A percentile compares a stretch with the other conserved stretches of the same genome.
Conservation (phyloP, 1,140 invertebrate species). For the Oscheius sp. region DNA sequence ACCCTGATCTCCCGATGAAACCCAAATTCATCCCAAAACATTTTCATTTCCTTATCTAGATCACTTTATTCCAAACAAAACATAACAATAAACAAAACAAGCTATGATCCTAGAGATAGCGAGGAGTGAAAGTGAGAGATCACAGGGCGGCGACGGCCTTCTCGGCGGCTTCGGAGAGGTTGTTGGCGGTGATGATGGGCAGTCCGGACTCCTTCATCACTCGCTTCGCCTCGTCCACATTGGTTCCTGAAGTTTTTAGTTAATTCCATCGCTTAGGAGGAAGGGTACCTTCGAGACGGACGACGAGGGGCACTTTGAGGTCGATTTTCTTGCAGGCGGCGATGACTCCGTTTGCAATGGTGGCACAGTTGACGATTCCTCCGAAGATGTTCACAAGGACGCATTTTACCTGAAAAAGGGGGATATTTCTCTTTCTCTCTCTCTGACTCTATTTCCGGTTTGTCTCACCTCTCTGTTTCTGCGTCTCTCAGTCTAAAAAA, state of each 20-base stretch:
- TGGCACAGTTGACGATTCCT: conserved; percentile 97
- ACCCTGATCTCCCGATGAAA: too few species aligned
- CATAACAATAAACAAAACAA: too few species aligned
- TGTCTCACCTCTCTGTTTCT: too few species aligned
- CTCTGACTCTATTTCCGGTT: too few species aligned
- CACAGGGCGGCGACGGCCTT: conserved; percentile 75
- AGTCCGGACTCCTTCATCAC: conserved; percentile 79
- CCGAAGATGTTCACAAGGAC: conserved; percentile 98
- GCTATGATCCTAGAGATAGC: too few species aligned
- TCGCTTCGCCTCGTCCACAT: conserved; percentile 70
- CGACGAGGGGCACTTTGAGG: conserved; percentile 82
- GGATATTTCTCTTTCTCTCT: neutral
- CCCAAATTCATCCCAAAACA: too few species aligned
- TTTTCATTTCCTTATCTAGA: too few species aligned
- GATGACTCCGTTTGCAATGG: conserved; percentile 89
- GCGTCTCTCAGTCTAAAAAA: too few species aligned
- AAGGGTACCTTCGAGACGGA: conserved; percentile 77
- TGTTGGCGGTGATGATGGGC: conserved; percentile 75
- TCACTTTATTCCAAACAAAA: too few species aligned
- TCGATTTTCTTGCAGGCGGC: conserved; percentile 77
- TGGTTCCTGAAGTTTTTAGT: conserved; percentile 64
- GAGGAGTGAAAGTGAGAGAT: too few species aligned
- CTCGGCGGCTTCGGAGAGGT: conserved; percentile 86
- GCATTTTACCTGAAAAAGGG: conserved; percentile 72
- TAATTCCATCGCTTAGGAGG: neutral